Evolutionary conservation across 1,140 invertebrate genomes (phyloP), one percentile per base, ranked within the genome.

Genomic region (Drosophila sucinea): DNA sequence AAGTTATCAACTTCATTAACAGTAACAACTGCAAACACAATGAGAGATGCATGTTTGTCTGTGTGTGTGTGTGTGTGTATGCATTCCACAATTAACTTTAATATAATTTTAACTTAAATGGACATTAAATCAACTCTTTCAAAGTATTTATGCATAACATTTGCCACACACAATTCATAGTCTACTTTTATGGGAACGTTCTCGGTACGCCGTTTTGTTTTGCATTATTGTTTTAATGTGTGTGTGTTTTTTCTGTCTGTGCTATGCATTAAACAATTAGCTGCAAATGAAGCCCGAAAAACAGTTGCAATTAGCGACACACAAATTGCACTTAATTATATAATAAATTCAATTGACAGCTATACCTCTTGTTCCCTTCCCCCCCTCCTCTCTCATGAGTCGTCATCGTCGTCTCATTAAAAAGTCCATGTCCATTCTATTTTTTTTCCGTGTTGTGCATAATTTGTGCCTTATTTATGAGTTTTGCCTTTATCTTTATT

Each of bases 291-390:
- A 74, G 70, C 51, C 54, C 35, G 81, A 69, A 69, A 85, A 85
- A 78, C 78, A 74, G 82, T 74, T 72, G 82, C 81, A 85, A 85
- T 85, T 85, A 85, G 82, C 65, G 65, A 67, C 55, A 60, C 79
- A 66, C 79, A 81, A 85, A 81, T 81, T 81, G 75, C 70, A 79
- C 81, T 85, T 81, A 86, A 85, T 85, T 85, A 85, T 85, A 81
- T 75, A 85, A 85, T 86, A 85, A 85, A 86, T 85, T 85, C 78
- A 86, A 85, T 86, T 85, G 81, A 86, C 81, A 85, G 78, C 71
- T 81, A 68, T 56, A 38, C 73, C 60, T 70, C 77, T 77, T 83
- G 51, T 23, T 30, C 27, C 3, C 10, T 11, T 5, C 29, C 10
- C 60, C 25, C 41, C 3, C 23, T 23, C 10, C 55, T 33, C 17